Percentiles rank a stretch among this genome's conserved stretches.
These are phyloP conservation scores for Watsonalla binaria DNA, from an alignment of 2,888 invertebrate genomes.

Conservation along the genomic window DNA sequence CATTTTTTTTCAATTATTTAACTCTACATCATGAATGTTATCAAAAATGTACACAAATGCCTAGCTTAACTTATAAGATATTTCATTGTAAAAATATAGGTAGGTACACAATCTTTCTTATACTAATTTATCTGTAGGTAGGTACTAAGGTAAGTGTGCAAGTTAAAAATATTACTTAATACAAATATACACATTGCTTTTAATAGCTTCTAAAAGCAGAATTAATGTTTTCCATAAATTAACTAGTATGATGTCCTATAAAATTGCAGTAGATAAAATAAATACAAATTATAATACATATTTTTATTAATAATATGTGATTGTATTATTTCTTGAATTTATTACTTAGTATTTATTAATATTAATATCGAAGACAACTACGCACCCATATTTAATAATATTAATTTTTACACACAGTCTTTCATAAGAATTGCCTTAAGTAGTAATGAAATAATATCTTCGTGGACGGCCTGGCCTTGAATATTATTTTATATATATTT, in stretches of 20 bases:
- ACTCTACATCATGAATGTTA: slow-evolving; percentile 47
- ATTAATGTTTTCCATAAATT: slow-evolving; percentile 3
- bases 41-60: slow-evolving; percentile 73
- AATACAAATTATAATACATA: slow-evolving; percentile 1
- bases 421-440: slow-evolving; percentile 51
- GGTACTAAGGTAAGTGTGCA: slow-evolving; percentile 41
- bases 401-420: slow-evolving; percentile 54
- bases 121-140: slow-evolving; percentile 24
- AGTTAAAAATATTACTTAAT: slow-evolving; percentile 28
- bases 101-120: slow-evolving; percentile 57
- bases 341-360: slow-evolving; percentile 15
- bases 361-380: slow-evolving; percentile 11
- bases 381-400: slow-evolving; percentile 24
- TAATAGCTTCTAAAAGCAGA: slow-evolving; percentile 28
- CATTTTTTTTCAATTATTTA: slow-evolving; percentile 41
- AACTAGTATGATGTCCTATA: neutral
- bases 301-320: neutral
- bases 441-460: slow-evolving; percentile 41
- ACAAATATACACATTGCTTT: slow-evolving; percentile 25
- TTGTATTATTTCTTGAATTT: slow-evolving; percentile 9
- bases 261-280: slow-evolving; percentile 8
- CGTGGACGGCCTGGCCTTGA: slow-evolving; percentile 72
- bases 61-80: slow-evolving; percentile 56
- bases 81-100: slow-evolving; percentile 72
- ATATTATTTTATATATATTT: slow-evolving; percentile 19